Base-by-base conservation (phyloP, 1,140 invertebrate species). In the Leptinotarsa defecta region DNA sequence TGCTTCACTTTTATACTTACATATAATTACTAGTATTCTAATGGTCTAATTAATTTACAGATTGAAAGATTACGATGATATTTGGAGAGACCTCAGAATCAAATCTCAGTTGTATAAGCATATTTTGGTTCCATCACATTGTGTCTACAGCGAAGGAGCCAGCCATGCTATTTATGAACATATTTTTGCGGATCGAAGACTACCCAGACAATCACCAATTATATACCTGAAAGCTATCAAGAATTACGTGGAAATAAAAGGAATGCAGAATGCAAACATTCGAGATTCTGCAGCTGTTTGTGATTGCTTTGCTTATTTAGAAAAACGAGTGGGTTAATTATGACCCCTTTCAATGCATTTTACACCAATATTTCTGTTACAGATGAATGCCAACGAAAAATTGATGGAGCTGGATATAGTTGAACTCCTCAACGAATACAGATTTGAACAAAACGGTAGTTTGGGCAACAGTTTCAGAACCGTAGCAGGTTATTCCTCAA, bases 231-330 rank as follows among this genome's bases (percentile, higher is more conserved):
- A 96, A 81, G 92, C 95, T 0, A 89, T 93, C 64, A 98, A 98
- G 85, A 98, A 97, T 85, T 82, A 87, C 3, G 87, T 91, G 0
- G 98, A 99, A 88, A 91, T 93, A 61, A 87, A 90, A 61, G 95
- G 96, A 72, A 99, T 99, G 95, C 90, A 90, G 78, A 90, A 88
- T 68, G 94, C 96, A 4, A 95, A 98, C 85, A 84, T 95, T 13
- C 86, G 91, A 71, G 95, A 96, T 83, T 95, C 93, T 17, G 95
- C 95, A 1, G 96, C 96, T 1, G 91, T 99, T 85, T 96, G 96
- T 83, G 94, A 98, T 82, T 94, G 95, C 77, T 89, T 98, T 67
- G 89, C 92, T 49, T 97, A 96, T 87, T 86, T 99, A 74, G 95
- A 98, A 85, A 87, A 91, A 34, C 87, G 88, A 82, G 89, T 92